phyloP scores from a whole-genome alignment of 53 echinoderm and acorn worm genomes.

The Pentamera pediparva region DNA sequence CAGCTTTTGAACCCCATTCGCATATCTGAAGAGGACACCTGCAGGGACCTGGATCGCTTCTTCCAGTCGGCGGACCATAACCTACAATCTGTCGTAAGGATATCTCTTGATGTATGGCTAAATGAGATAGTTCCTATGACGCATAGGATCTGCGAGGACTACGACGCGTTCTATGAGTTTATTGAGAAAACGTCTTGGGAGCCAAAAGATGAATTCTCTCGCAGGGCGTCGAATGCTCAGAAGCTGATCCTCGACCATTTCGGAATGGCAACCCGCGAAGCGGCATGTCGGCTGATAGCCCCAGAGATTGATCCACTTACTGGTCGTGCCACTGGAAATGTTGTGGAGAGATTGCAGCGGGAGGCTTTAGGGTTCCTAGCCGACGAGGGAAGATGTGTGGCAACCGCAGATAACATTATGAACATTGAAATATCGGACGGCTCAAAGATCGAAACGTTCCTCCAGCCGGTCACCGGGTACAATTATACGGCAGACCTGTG shows the following conservation, averaged over 20 bases:
- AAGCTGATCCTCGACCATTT: neutral
- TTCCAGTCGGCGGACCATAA: neutral
- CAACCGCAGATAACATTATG: neutral
- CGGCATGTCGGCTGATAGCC: neutral
- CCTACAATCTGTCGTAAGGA: neutral
- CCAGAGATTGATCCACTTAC: neutral
- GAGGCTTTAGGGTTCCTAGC: neutral
- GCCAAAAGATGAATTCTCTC: no score
- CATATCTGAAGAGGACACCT: neutral
- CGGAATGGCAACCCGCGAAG: neutral
- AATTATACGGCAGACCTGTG: neutral
- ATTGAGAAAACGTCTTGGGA: no score
- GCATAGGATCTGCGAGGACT: constrained; percentile 2
- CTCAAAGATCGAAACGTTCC: neutral
- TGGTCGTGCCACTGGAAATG: neutral
- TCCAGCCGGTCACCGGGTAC: neutral
- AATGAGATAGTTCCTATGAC: neutral
- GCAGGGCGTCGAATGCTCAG: neutral
- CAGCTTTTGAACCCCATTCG: neutral
- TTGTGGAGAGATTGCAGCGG: neutral
- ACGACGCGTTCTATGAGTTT: neutral
- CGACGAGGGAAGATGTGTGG: neutral
- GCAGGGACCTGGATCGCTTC: neutral
- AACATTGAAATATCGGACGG: neutral
- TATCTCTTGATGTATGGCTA: neutral